These are phyloP conservation scores for Pleuronectes platessa DNA, from an alignment of 2,113 vertebrate species.

Conservation along the genomic window DNA sequence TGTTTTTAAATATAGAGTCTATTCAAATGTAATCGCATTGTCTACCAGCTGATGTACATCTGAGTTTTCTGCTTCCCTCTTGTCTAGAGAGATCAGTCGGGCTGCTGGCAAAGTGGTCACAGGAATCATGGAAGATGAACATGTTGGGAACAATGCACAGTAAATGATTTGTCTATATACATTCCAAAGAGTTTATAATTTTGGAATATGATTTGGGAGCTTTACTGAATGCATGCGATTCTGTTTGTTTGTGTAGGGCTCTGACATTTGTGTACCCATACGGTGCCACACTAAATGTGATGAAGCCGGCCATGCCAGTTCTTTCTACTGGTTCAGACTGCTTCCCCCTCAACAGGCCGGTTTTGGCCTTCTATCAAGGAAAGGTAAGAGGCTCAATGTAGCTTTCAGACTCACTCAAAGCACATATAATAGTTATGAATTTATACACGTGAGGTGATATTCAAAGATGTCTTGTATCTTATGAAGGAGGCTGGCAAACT, in stretches of 20 bases:
- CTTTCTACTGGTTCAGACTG: slow-evolving; percentile 96
- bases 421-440: not conserved
- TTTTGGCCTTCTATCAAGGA: slow-evolving; percentile 91
- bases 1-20: not conserved
- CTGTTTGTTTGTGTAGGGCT: slow-evolving; percentile 80
- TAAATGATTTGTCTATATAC: slow-evolving; percentile 64
- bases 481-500: slow-evolving; percentile 88
- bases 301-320: slow-evolving; percentile 92
- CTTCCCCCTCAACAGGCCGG: slow-evolving; percentile 94
- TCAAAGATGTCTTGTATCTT: slow-evolving; percentile 13
- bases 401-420: slow-evolving; percentile 39
- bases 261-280: slow-evolving; percentile 95
- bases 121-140: slow-evolving; percentile 89
- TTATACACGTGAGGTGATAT: not conserved
- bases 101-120: slow-evolving; percentile 90
- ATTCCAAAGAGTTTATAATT: no score
- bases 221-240: slow-evolving; percentile 21
- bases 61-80: slow-evolving; percentile 79
- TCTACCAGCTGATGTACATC: slow-evolving; percentile 82
- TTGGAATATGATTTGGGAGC: no score
- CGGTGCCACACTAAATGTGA: slow-evolving; percentile 93
- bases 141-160: slow-evolving; percentile 86
- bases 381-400: slow-evolving; percentile 81
- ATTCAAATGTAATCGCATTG: not conserved
- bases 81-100: slow-evolving; percentile 88